phyloP scores from a whole-genome alignment of 2,888 invertebrate species.

The Papilio gigon region DNA sequence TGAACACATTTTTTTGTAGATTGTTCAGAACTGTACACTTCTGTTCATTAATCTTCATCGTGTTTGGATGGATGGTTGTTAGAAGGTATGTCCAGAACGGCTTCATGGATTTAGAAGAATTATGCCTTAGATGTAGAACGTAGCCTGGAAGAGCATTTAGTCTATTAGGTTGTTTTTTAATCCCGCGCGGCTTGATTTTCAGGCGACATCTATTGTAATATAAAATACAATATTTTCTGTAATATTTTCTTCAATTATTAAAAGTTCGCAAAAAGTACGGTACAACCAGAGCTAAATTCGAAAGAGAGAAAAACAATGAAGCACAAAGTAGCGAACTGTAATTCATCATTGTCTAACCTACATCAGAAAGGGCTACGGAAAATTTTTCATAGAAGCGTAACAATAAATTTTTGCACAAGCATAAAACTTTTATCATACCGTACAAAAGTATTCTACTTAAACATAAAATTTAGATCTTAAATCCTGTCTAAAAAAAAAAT shows the following conservation, averaged over 20 bases:
- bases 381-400: constrained; percentile 9
- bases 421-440: constrained; percentile 28
- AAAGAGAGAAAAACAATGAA: constrained; percentile 7
- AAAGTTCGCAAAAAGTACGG: constrained; percentile 3
- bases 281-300: not conserved
- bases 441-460: not conserved
- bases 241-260: not conserved
- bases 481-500: not conserved
- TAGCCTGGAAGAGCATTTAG: no score
- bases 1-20: no score
- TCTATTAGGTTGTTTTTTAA: no score
- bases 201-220: no score
- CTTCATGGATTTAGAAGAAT: no score
- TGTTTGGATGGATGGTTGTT: no score
- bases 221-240: not conserved
- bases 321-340: constrained; percentile 18
- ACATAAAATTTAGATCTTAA: not conserved
- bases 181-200: no score
- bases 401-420: constrained; percentile 9
- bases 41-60: no score
- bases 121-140: no score
- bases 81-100: no score
- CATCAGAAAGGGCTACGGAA: constrained; percentile 9
- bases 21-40: no score
- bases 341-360: constrained; percentile 21